A percentile compares a stretch with the other conserved stretches of the same genome.
Conservation (phyloP, 2,113 vertebrate genomes). For the Clarias gariepinus region DNA sequence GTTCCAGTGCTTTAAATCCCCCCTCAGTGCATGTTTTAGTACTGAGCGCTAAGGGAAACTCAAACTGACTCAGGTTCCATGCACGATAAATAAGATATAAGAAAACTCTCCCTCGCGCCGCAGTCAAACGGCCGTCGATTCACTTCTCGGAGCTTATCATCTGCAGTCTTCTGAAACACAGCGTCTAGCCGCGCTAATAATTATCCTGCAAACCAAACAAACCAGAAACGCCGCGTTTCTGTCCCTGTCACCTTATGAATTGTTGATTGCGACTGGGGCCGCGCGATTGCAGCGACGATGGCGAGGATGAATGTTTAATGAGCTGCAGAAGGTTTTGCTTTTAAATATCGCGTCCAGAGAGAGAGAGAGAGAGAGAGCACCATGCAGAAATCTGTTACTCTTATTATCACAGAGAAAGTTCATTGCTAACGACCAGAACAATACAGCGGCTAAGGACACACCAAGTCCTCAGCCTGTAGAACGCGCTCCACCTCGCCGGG, state of each 20-base stretch:
- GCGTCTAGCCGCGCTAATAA: background rate
- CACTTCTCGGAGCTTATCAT: background rate
- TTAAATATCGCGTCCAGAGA: background rate
- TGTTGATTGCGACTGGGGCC: background rate
- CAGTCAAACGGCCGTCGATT: background rate
- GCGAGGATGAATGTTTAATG: constrained; percentile 3
- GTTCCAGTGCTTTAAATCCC: constrained; percentile 5
- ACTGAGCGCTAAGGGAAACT: constrained; percentile 16
- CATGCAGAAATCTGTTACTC: background rate
- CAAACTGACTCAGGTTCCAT: background rate
- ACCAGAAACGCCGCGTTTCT: background rate
- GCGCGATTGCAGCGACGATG: background rate
- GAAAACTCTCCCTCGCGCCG: background rate
- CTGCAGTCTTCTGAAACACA: background rate
- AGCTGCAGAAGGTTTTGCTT: background rate
- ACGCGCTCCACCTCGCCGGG: no score
- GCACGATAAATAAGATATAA: constrained; percentile 10
- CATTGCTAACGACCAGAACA: no score
- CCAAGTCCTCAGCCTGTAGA: no score
- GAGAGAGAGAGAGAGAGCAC: background rate
- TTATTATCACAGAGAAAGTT: background rate
- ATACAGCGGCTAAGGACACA: no score
- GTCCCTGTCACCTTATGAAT: background rate
- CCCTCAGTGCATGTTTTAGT: background rate
- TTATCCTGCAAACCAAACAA: background rate